Conservation (phyloP, 2,113 vertebrate species). For the Natator depressus region DNA sequence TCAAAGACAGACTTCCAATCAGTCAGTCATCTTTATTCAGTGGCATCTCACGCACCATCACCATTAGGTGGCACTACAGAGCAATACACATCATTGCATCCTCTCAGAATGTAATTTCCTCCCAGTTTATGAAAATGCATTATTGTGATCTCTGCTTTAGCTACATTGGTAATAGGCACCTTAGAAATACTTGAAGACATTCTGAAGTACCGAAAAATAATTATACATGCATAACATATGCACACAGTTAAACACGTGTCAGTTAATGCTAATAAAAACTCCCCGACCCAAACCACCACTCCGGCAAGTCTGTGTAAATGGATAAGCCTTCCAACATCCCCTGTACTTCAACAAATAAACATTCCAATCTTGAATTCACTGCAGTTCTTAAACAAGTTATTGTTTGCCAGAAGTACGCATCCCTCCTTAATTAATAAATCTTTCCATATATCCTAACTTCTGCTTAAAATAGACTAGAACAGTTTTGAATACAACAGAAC, state of each 20-base stretch:
- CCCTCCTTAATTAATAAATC: not conserved
- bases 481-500: conserved; percentile 36
- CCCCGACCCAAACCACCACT: not conserved
- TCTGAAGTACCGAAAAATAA: not conserved
- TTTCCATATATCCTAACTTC: not conserved
- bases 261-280: not conserved
- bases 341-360: not conserved
- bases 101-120: accelerated
- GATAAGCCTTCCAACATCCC: not conserved
- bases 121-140: accelerated
- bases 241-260: not conserved
- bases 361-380: not conserved
- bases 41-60: not conserved
- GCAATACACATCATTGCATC: accelerated
- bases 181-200: not conserved
- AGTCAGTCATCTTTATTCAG: not conserved
- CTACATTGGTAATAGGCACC: accelerated
- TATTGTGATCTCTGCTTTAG: accelerated
- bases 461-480: conserved; percentile 13
- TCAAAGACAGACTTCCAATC: not conserved
- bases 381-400: not conserved
- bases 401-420: not conserved
- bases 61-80: not conserved
- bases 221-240: not conserved
- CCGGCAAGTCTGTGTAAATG: not conserved